A percentile compares a stretch with the other conserved stretches of the same genome.
Conservation (phyloP, 2,797 vertebrate genomes). For the Mionectes olivaceus region DNA sequence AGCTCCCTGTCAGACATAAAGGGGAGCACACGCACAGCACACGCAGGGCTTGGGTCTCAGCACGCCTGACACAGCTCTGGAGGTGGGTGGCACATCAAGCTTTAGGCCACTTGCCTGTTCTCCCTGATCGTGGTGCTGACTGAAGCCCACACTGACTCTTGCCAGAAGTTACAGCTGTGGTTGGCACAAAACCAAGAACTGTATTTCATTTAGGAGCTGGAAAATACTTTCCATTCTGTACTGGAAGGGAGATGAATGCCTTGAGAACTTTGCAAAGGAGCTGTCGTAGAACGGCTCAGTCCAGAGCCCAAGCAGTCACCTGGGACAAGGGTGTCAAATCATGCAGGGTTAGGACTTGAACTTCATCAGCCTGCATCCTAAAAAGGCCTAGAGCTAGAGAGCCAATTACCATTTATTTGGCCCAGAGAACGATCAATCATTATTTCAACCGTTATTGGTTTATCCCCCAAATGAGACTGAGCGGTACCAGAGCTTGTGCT, state of each 20-base stretch:
- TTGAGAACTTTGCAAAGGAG: neutral
- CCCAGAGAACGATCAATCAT: neutral
- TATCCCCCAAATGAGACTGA: neutral
- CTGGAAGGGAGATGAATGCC: neutral
- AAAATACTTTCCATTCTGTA: neutral
- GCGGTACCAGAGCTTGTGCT: neutral
- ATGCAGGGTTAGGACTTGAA: neutral
- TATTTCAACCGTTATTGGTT: neutral
- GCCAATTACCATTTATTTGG: accelerated
- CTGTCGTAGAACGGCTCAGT: neutral
- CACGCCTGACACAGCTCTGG: neutral
- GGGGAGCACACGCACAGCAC: neutral
- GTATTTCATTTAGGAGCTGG: neutral
- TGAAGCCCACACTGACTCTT: neutral
- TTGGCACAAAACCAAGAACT: conserved; percentile 8
- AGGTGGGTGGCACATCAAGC: conserved; percentile 13
- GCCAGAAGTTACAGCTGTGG: conserved; percentile 20
- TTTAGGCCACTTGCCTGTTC: conserved; percentile 5
- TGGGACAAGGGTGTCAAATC: neutral
- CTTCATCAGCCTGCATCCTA: neutral
- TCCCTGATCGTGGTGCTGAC: neutral
- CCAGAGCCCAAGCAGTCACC: neutral
- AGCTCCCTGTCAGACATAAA: neutral
- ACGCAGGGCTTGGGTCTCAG: neutral
- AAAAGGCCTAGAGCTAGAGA: neutral